A percentile compares a stretch with the other conserved stretches of the same genome.
Conservation (phyloP, 2,888 invertebrate genomes). For the Diloba caeruleocephala region DNA sequence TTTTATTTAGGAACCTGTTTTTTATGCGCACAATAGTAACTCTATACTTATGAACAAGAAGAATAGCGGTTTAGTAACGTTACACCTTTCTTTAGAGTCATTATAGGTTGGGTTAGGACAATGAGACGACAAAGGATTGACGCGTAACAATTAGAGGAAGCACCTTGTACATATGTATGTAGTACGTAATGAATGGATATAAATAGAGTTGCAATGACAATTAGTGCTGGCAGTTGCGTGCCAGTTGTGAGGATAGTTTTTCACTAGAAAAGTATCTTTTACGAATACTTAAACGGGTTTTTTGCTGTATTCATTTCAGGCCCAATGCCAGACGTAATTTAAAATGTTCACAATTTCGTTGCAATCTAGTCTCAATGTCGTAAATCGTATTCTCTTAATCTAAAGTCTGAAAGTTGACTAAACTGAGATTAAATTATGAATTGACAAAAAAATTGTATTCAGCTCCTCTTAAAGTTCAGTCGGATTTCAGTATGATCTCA, state of each 20-base stretch:
- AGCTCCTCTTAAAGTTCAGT: no score
- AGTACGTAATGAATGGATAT: slow-evolving; percentile 55
- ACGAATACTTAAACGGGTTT: neutral
- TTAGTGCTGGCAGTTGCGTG: slow-evolving; percentile 48
- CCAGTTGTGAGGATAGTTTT: slow-evolving; percentile 31
- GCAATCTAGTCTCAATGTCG: no score
- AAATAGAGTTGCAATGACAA: slow-evolving; percentile 57
- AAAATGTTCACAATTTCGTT: no score
- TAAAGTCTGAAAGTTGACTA: no score
- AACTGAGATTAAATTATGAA: no score
- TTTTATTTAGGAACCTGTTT: slow-evolving; percentile 71
- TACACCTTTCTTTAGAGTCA: slow-evolving; percentile 65
- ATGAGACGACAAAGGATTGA: slow-evolving; percentile 59
- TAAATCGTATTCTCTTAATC: no score
- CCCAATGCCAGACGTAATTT: no score
- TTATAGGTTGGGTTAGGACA: slow-evolving; percentile 64
- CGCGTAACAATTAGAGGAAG: slow-evolving; percentile 58
- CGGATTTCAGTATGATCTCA: no score
- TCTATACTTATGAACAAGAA: slow-evolving; percentile 42
- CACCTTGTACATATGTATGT: slow-evolving; percentile 49
- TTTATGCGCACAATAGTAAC: slow-evolving; percentile 46
- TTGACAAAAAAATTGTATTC: no score
- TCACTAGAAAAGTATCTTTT: slow-evolving; percentile 18
- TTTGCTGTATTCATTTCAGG: slow-evolving; percentile 17
- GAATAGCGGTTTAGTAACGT: slow-evolving; percentile 61